Conservation (phyloP, 2,113 vertebrate species). For the Spermophilus dauricus region DNA sequence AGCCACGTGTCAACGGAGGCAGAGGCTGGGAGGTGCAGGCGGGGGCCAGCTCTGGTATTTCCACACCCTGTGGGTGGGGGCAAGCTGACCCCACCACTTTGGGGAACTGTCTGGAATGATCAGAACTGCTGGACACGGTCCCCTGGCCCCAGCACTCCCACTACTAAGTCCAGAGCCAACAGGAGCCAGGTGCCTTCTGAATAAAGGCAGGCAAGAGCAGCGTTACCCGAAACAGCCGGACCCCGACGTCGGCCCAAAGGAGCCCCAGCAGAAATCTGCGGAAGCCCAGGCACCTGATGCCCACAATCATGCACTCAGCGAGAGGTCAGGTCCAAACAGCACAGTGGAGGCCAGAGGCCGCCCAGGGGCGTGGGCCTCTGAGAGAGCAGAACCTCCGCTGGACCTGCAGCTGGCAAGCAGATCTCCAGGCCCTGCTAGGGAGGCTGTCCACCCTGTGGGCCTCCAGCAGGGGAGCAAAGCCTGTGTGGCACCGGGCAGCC, state of each 20-base stretch:
- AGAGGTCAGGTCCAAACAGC: neutral
- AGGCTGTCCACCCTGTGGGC: too few species aligned
- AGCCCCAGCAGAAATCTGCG: too few species aligned
- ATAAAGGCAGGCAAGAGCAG: neutral
- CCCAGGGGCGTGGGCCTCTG: neutral
- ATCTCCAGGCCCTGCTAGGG: too few species aligned
- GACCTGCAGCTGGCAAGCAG: too few species aligned
- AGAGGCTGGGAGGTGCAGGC: rapidly evolving
- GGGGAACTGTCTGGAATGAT: neutral
- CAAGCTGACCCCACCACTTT: neutral
- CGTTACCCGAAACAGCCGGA: rapidly evolving
- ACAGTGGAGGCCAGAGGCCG: neutral
- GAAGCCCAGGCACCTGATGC: rapidly evolving
- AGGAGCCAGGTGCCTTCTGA: rapidly evolving
- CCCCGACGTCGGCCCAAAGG: too few species aligned
- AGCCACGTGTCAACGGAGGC: rapidly evolving
- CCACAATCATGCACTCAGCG: neutral
- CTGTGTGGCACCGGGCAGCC: neutral
- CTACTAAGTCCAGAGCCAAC: neutral
- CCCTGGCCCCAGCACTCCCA: neutral
- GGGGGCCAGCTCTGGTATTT: rapidly evolving
- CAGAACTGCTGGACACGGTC: neutral
- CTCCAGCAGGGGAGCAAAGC: too few species aligned
- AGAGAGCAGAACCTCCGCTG: too few species aligned
- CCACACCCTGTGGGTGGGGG: rapidly evolving